Base-by-base conservation (phyloP, 2,888 invertebrate genomes). In the Thera obeliscata region DNA sequence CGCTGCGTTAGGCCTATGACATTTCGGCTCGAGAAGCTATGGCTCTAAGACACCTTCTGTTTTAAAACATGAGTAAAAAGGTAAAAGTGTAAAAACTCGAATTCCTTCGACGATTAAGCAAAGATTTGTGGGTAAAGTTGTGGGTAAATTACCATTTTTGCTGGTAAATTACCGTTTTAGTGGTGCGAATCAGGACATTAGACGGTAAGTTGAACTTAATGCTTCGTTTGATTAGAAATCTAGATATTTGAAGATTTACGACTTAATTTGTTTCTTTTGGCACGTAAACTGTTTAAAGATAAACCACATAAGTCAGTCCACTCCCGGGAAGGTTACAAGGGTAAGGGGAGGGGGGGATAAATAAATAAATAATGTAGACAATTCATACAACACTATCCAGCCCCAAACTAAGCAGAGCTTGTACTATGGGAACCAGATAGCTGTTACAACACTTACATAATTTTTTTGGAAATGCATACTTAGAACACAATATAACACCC, bases 91-190 rank as follows among this genome's bases (percentile, higher is more conserved):
- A 64, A 73, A 61, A 72, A 70, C 64, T 71, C 64, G 71, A 76
- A 78, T 81, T 79, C 76, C 77, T 81, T 72, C 80, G 74, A 58
- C 86, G 84, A 87, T 86, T 85, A 82, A 79, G 75, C 74, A 68
- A 75, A 86, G 88, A 89, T 89, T 89, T 89, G 88, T 87, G 82
- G 78, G 49, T 61, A 70, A 87, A 89, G 80, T 88, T 88, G 71
- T 70, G 68, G 61, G 68, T 66, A 70, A 73, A 74, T 77, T 79
- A 78, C 76, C 78, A 73, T 68, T 64, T 72, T 74, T 62, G 63
- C 58, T 66, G 67, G 60, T 64, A 72, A 70, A 74, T 67, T 71
- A 63, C 64, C 33, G 66, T 64, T 70, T 72, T 68, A 70, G 67
- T 67, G 62, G 61, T 54, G 66, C 56, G 61, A 69, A 70, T 69